A percentile compares a stretch with the other conserved stretches of the same genome.
Conservation (phyloP, 2,888 invertebrate species). For the Cerastis leucographa region DNA sequence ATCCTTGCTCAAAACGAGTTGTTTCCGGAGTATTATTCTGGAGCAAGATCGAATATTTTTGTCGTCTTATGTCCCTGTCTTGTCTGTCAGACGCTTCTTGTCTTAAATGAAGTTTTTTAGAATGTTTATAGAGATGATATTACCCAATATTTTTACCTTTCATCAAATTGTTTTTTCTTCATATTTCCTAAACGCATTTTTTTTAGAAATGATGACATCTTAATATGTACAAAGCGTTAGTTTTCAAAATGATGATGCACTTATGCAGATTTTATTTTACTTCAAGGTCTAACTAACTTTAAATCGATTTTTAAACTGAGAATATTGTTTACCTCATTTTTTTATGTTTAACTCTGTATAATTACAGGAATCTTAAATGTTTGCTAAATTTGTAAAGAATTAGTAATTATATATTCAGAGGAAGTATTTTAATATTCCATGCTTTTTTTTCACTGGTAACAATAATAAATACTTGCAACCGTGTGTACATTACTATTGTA, state of each 20-base stretch:
- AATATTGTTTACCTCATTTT: background rate
- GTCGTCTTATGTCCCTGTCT: background rate
- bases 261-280: background rate
- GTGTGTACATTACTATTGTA: background rate
- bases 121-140: constrained; percentile 2
- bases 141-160: background rate
- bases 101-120: background rate
- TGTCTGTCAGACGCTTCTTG: background rate
- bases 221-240: background rate
- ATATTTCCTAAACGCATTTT: background rate
- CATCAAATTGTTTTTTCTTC: background rate
- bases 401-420: background rate
- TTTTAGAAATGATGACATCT: background rate
- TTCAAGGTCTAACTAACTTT: background rate
- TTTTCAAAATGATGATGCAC: background rate
- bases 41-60: background rate
- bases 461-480: background rate
- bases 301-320: background rate
- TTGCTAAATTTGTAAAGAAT: background rate
- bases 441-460: background rate
- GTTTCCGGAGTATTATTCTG: background rate
- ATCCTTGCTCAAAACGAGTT: background rate
- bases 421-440: background rate
- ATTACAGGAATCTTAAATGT: background rate
- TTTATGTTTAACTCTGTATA: background rate